Evolutionary conservation across 2,888 invertebrate genomes (phyloP), one percentile per base, ranked within the genome.

Genomic region (Busseola fusca): DNA sequence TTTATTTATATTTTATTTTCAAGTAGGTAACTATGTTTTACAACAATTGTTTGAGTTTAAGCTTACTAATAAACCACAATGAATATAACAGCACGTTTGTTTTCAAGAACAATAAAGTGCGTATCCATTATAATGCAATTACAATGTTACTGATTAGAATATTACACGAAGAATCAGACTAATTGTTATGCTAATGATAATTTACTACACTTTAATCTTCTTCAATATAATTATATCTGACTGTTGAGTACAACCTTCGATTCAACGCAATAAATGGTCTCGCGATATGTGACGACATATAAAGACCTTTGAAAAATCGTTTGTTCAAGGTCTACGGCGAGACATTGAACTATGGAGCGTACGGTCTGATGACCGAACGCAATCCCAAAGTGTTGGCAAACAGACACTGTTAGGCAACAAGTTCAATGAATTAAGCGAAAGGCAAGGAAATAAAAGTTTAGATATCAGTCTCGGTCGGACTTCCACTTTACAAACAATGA

Each of bases 321-420:
- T 80, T 81, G 78, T 87, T 89, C 91, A 92, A 90, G 92, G 91
- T 87, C 88, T 69, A 30, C 66, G 42, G 45, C 69, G 74, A 88
- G 91, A 90, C 92, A 91, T 92, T 92, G 92, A 92, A 92, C 92
- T 91, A 89, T 89, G 84, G 82, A 87, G 86, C 84, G 85, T 83
- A 87, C 87, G 85, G 88, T 89, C 87, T 87, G 90, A 90, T 90
- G 88, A 88, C 87, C 89, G 88, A 87, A 87, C 88, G 91, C 91
- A 90, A 90, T 88, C 87, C 80, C 75, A 86, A 87, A 88, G 83
- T 84, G 86, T 91, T 91, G 90, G 86, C 87, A 88, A 89, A 87
- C 83, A 73, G 81, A 83, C 77, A 77, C 69, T 76, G 84, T 91
- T 89, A 85, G 79, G 90, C 87, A 91, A 91, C 83, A 78, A 85